Percentiles rank a stretch among this genome's conserved stretches.
Conservation (phyloP, 1,140 invertebrate species). For the Trichonephila clavata region DNA sequence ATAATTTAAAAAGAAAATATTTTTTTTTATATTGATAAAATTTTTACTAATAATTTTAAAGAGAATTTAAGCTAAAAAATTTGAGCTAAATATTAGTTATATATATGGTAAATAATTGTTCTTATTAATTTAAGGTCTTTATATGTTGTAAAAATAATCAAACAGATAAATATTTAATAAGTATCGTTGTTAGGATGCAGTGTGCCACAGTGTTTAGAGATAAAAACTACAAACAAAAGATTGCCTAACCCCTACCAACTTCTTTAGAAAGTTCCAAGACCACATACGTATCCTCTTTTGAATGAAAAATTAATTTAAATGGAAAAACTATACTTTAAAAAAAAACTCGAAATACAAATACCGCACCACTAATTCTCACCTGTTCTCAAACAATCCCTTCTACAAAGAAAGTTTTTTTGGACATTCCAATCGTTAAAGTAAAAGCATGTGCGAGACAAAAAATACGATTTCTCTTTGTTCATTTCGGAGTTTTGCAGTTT, state of each 20-base stretch:
- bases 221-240: not conserved
- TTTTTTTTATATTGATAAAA: no score
- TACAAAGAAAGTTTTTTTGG: not conserved
- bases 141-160: no score
- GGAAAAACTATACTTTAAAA: not conserved
- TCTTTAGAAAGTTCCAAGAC: not conserved
- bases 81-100: no score
- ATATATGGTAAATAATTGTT: not conserved
- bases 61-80: no score
- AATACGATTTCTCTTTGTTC: constrained; percentile 13
- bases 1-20: no score
- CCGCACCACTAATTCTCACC: not conserved
- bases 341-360: not conserved
- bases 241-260: not conserved
- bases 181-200: not conserved
- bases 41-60: no score
- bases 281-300: not conserved
- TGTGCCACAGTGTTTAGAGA: not conserved
- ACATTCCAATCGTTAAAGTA: not conserved
- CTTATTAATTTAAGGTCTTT: no score
- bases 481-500: constrained; percentile 4
- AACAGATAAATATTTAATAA: not conserved
- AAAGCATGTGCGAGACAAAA: not conserved
- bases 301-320: not conserved
- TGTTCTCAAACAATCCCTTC: not conserved